phyloP scores from a whole-genome alignment of 2,888 invertebrate genomes.

The Plemyria rubiginata region DNA sequence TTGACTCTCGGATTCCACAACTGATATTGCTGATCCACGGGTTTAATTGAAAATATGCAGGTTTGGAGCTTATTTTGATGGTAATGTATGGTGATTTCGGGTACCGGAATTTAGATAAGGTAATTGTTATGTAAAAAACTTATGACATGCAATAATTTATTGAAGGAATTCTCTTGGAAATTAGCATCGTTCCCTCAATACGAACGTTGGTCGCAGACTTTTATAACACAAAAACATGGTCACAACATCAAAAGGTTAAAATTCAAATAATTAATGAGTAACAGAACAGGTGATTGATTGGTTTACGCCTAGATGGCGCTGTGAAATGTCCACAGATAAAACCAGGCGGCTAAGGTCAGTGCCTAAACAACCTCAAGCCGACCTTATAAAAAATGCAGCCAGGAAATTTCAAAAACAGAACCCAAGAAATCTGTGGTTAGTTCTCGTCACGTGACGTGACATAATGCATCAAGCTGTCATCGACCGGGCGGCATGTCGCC shows the following conservation, averaged over 20 bases:
- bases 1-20: slow-evolving; percentile 24
- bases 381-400: slow-evolving; percentile 1
- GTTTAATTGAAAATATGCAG: slow-evolving; percentile 39
- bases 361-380: neutral
- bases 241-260: no score
- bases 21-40: slow-evolving; percentile 20
- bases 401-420: slow-evolving; percentile 8
- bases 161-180: neutral
- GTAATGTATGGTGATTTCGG: slow-evolving; percentile 25
- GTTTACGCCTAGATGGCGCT: no score
- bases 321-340: no score
- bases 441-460: slow-evolving; percentile 36
- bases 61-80: slow-evolving; percentile 22
- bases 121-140: slow-evolving; percentile 21
- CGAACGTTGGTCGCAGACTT: no score
- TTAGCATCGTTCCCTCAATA: no score
- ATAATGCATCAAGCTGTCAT: slow-evolving; percentile 42
- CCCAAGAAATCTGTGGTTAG: slow-evolving; percentile 11
- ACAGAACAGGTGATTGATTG: no score
- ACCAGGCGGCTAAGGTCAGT: no score
- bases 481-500: slow-evolving; percentile 39
- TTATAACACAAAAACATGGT: no score
- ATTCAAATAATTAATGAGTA: no score
- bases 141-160: slow-evolving; percentile 5
- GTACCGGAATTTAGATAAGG: slow-evolving; percentile 5